phyloP scores from a whole-genome alignment of 1,140 invertebrate genomes.

The Caenorhabditis brenneri region DNA sequence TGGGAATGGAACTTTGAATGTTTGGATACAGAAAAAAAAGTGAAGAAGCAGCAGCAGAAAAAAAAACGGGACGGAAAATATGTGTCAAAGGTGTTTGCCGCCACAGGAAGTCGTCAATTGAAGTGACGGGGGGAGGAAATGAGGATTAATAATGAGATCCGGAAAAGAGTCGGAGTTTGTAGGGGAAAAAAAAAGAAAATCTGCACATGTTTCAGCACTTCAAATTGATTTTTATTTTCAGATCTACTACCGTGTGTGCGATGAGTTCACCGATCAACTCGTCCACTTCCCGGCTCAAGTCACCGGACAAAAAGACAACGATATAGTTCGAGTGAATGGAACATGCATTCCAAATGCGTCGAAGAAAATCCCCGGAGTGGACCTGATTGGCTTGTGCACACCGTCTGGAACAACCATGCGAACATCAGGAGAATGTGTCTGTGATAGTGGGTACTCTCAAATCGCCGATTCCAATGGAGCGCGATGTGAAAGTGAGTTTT shows the following conservation, averaged over 20 bases:
- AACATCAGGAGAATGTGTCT: slow-evolving; percentile 20
- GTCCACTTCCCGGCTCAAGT: slow-evolving; percentile 9
- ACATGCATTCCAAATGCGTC: slow-evolving; percentile 17
- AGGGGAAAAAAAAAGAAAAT: not conserved
- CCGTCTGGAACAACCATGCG: not conserved
- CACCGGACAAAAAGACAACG: not conserved
- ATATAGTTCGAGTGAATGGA: slow-evolving; percentile 31
- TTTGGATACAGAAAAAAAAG: too few species aligned
- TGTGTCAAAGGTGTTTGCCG: not conserved
- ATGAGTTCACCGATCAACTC: slow-evolving; percentile 29
- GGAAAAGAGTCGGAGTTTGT: not conserved
- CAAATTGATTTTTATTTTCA: not conserved
- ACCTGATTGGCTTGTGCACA: slow-evolving; percentile 8
- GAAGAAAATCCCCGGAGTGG: not conserved
- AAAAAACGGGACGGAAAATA: too few species aligned
- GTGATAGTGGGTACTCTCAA: slow-evolving; percentile 19
- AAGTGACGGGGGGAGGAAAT: not conserved
- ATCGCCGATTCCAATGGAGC: slow-evolving; percentile 23
- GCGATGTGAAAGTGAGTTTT: slow-evolving; percentile 21
- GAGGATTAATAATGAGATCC: not conserved
- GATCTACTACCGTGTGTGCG: slow-evolving; percentile 19
- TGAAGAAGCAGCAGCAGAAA: too few species aligned
- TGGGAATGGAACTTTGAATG: not conserved
- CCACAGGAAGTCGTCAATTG: not conserved
- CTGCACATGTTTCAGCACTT: too few species aligned